These are phyloP conservation scores for Abrostola triplasia DNA, from an alignment of 2,888 invertebrate species.

Conservation along the genomic window DNA sequence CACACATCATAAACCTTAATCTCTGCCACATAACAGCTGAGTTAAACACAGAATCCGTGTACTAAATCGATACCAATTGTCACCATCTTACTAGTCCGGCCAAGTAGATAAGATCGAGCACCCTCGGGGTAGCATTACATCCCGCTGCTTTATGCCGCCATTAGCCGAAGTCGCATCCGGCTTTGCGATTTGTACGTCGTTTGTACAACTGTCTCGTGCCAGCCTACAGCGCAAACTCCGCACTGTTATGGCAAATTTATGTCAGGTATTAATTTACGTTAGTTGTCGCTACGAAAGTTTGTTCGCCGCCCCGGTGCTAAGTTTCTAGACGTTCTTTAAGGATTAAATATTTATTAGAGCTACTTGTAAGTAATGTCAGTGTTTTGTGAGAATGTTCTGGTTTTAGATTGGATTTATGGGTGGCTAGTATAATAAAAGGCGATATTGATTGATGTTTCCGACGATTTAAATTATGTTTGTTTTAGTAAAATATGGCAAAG, in stretches of 20 bases:
- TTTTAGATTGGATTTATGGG: conserved; percentile 39
- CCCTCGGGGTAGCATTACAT: conserved; percentile 66
- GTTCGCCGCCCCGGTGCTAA: conserved; percentile 68
- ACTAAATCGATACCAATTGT: conserved; percentile 63
- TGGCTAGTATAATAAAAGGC: conserved; percentile 52
- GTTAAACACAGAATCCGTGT: conserved; percentile 28
- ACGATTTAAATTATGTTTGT: neutral
- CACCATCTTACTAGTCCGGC: conserved; percentile 61
- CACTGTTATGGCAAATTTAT: conserved; percentile 87
- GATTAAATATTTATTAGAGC: conserved; percentile 83
- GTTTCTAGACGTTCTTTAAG: conserved; percentile 75
- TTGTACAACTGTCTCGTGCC: conserved; percentile 78
- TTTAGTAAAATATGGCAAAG: no score
- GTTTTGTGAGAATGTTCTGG: conserved; percentile 45
- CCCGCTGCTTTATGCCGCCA: conserved; percentile 81
- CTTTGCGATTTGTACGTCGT: conserved; percentile 79
- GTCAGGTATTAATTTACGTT: conserved; percentile 88
- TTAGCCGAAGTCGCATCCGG: conserved; percentile 77
- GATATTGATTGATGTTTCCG: conserved; percentile 10
- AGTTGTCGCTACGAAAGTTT: conserved; percentile 80
- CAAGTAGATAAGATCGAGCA: conserved; percentile 76
- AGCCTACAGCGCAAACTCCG: conserved; percentile 77
- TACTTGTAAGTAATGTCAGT: conserved; percentile 59
- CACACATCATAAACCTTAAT: neutral
- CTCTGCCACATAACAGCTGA: neutral